phyloP scores from a whole-genome alignment of 2,888 invertebrate species.

The Epinotia brunnichana region DNA sequence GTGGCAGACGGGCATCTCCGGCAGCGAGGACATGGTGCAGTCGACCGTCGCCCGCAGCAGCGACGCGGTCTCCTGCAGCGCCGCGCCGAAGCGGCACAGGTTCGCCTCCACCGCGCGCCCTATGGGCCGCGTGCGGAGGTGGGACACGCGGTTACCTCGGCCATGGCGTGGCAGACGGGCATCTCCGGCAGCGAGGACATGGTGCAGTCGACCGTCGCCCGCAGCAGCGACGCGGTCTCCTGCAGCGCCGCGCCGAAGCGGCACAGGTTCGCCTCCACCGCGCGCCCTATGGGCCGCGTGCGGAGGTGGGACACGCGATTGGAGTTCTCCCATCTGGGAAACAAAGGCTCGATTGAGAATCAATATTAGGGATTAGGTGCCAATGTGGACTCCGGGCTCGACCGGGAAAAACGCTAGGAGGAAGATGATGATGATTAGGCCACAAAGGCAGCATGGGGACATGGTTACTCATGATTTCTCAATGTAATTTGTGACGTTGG shows the following conservation, averaged over 20 bases:
- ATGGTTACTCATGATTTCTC: too few species aligned
- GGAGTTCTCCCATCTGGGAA: slow-evolving; percentile 86
- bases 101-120: slow-evolving; percentile 58
- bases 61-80: slow-evolving; percentile 59
- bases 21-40: slow-evolving; percentile 55
- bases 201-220: slow-evolving; percentile 53
- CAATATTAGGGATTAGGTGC: not conserved
- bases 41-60: slow-evolving; percentile 55
- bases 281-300: slow-evolving; percentile 65
- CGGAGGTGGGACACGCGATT: slow-evolving; percentile 67
- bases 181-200: slow-evolving; percentile 58
- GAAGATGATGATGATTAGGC: too few species aligned
- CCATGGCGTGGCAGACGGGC: slow-evolving; percentile 71
- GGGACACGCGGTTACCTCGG: slow-evolving; percentile 63
- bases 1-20: slow-evolving; percentile 69
- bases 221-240: slow-evolving; percentile 59
- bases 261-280: slow-evolving; percentile 66
- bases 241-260: slow-evolving; percentile 59
- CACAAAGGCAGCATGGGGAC: too few species aligned
- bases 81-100: slow-evolving; percentile 50
- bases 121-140: not conserved
- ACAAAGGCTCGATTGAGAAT: not conserved
- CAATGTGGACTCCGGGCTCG: too few species aligned
- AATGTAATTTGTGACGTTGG: too few species aligned
- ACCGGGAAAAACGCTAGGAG: too few species aligned